Evolutionary conservation across 2,113 vertebrate genomes (phyloP), one percentile per base, ranked within the genome.

Genomic region (Tetrax tetrax): DNA sequence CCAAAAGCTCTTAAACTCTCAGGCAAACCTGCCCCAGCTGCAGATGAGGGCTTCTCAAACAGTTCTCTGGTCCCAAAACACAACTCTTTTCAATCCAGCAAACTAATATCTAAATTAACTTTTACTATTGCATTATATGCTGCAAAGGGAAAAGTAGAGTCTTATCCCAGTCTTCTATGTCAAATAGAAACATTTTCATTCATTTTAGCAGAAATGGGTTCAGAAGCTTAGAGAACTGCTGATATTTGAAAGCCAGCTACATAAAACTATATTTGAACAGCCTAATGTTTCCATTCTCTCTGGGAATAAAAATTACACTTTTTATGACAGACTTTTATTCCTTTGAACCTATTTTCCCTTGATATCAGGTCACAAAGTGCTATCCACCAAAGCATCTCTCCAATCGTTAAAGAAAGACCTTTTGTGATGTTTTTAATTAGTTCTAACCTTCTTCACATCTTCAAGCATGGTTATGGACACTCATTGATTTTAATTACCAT

Each of bases 401-500:
- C 48, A 94, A 66, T 92, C 65, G 0, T 95, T 97, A 75, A 89
- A 86, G 51, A 92, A 69, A 94, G 85, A 92, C 85, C 88, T 96
- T 96, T 83, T 89, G 65, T 94, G 81, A 89, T 94, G 85, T 93
- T 96, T 97, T 94, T 91, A 94, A 96, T 96, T 97, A 92, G 80
- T 92, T 94, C 96, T 89, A 97, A 96, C 83, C 82, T 92, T 94
- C 57, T 95, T 92, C 65, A 93, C 76, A 90, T 93, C 90, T 97
- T 88, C 86, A 92, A 89, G 65, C 72, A 82, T 87, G 37, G 90
- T 89, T 95, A 92, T 89, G 91, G 93, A 94, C 79, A 72, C 24
- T 93, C 85, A 97, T 93, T 96, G 94, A 96, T 97, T 97, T 92
- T 90, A 96, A 96, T 96, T 96, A 96, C 65, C 76, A 87, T 90